phyloP scores from a whole-genome alignment of 2,888 invertebrate species.

The Cerastis leucographa region DNA sequence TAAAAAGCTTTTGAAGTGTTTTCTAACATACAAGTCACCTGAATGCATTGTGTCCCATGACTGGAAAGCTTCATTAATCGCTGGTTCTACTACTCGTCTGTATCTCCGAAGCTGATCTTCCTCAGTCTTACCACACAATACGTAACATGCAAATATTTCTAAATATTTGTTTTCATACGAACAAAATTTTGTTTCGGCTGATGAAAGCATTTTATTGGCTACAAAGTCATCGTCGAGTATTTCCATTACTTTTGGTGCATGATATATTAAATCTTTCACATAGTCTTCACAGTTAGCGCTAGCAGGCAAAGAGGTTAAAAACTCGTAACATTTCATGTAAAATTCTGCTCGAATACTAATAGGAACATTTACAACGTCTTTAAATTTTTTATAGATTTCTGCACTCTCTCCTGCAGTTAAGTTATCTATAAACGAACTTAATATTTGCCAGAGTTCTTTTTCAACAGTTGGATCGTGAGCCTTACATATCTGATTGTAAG shows the following conservation, averaged over 20 bases:
- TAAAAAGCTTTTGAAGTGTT: background rate
- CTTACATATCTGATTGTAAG: constrained; percentile 70
- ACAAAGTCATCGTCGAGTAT: constrained; percentile 72
- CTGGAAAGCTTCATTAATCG: constrained; percentile 66
- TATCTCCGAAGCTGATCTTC: constrained; percentile 68
- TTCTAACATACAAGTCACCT: constrained; percentile 11
- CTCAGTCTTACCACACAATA: constrained; percentile 68
- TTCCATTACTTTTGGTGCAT: constrained; percentile 67
- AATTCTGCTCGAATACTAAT: constrained; percentile 30
- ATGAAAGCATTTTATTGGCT: constrained; percentile 65
- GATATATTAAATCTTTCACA: constrained; percentile 55
- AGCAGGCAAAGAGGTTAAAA: constrained; percentile 69
- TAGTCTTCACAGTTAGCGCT: constrained; percentile 64
- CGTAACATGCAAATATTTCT: constrained; percentile 63
- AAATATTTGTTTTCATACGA: constrained; percentile 18
- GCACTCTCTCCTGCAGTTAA: constrained; percentile 74
- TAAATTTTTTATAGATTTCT: constrained; percentile 70
- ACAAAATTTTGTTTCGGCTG: constrained; percentile 59
- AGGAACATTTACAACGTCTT: constrained; percentile 67
- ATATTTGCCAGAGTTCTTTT: constrained; percentile 72
- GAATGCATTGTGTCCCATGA: constrained; percentile 61
- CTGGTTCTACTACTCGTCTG: constrained; percentile 64
- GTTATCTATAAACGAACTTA: constrained; percentile 71
- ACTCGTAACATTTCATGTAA: constrained; percentile 72
- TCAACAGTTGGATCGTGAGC: constrained; percentile 65